Conservation (phyloP, 2,113 vertebrate species). For the Hiodon tergisus region DNA sequence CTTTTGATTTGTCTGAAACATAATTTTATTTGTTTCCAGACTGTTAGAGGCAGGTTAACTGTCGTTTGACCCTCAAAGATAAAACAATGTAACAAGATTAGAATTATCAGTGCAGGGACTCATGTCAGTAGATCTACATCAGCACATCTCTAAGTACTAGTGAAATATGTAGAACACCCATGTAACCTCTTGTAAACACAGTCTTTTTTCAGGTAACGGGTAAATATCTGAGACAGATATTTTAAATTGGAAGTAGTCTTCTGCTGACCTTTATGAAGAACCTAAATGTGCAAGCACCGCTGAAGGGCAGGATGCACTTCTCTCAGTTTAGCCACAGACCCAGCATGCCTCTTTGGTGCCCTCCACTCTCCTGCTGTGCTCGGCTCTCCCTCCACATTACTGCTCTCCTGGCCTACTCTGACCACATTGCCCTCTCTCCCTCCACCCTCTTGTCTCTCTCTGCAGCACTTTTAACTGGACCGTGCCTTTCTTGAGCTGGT, state of each 20-base stretch:
- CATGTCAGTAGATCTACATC: too few relatives aligned
- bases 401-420: not conserved
- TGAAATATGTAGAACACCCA: too few relatives aligned
- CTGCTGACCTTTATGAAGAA: not conserved
- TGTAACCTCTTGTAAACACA: too few relatives aligned
- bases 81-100: too few relatives aligned
- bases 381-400: not conserved
- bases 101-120: too few relatives aligned
- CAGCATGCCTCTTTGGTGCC: not conserved
- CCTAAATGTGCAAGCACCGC: not conserved
- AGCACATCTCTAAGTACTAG: too few relatives aligned
- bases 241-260: not conserved
- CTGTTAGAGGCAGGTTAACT: not conserved
- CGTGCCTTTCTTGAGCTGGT: conserved; percentile 93
- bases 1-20: conserved; percentile 3
- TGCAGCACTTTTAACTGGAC: conserved; percentile 96
- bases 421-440: conserved; percentile 20
- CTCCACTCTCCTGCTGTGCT: not conserved
- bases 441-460: conserved; percentile 7
- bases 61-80: too few relatives aligned
- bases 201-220: too few relatives aligned
- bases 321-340: not conserved
- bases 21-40: not conserved
- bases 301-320: not conserved
- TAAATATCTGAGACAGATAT: not conserved